Percentiles rank a stretch among this genome's conserved stretches.
phyloP scores from a whole-genome alignment of 2,888 invertebrate species.

The Pheosia gnoma region DNA sequence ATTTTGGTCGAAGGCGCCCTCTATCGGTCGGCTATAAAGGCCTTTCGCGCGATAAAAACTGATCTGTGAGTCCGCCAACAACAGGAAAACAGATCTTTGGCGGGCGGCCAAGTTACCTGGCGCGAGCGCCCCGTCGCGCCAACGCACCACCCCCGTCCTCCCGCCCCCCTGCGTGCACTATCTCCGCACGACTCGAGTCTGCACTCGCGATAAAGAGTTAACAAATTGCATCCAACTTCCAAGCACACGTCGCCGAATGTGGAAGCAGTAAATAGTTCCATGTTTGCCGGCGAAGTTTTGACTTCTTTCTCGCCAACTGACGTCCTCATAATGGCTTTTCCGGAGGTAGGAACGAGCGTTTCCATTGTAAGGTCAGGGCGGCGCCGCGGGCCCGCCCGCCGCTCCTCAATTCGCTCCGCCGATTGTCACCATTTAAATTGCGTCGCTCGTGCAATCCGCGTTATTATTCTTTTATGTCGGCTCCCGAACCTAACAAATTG shows the following conservation, averaged over 20 bases:
- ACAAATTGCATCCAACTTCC: conserved; percentile 79
- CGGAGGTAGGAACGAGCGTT: conserved; percentile 49
- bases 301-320: conserved; percentile 74
- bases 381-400: conserved; percentile 48
- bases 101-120: conserved; percentile 78
- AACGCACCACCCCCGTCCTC: conserved; percentile 41
- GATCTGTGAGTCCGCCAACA: conserved; percentile 81
- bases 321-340: conserved; percentile 71
- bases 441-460: conserved; percentile 66
- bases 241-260: conserved; percentile 76
- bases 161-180: conserved; percentile 39
- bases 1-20: conserved; percentile 67
- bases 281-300: conserved; percentile 75
- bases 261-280: conserved; percentile 76
- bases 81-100: conserved; percentile 83
- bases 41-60: conserved; percentile 84
- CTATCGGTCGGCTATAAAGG: conserved; percentile 82
- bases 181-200: conserved; percentile 43
- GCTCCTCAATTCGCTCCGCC: conserved; percentile 58
- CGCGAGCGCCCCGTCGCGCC: conserved; percentile 39
- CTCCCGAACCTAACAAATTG: conserved; percentile 51
- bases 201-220: conserved; percentile 75
- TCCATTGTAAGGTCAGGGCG: conserved; percentile 55
- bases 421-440: conserved; percentile 78
- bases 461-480: conserved; percentile 70